These are phyloP conservation scores for Pampus argenteus DNA, from an alignment of 2,797 vertebrate species.

Conservation along the genomic window DNA sequence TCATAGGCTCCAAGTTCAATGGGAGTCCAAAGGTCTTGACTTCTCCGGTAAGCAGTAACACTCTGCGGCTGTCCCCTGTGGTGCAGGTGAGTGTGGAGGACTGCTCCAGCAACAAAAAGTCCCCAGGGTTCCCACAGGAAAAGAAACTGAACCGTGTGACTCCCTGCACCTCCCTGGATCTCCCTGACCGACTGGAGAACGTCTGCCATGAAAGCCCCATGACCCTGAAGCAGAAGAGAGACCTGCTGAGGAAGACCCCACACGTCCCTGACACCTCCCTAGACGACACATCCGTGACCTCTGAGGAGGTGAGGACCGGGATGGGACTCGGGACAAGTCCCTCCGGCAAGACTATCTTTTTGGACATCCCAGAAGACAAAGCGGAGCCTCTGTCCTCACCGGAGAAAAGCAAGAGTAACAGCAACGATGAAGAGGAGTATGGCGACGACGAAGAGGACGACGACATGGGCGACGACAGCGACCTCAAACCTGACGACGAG, in stretches of 20 bases:
- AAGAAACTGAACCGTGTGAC: slow-evolving; percentile 67
- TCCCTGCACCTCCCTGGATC: slow-evolving; percentile 76
- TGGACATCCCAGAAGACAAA: slow-evolving; percentile 90
- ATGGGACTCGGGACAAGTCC: slow-evolving; percentile 80
- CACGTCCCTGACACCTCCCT: slow-evolving; percentile 91
- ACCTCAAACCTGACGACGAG: slow-evolving; percentile 83
- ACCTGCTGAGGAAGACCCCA: slow-evolving; percentile 91
- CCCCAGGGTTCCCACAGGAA: slow-evolving; percentile 71
- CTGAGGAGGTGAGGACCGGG: slow-evolving; percentile 74
- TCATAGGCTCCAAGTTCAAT: slow-evolving; percentile 74
- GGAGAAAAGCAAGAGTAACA: slow-evolving; percentile 84
- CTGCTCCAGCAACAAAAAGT: slow-evolving; percentile 86
- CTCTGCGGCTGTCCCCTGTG: slow-evolving; percentile 87
- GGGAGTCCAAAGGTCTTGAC: slow-evolving; percentile 77
- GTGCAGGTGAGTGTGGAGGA: slow-evolving; percentile 95
- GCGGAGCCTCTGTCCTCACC: slow-evolving; percentile 87
- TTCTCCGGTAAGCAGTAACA: slow-evolving; percentile 85
- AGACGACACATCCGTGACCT: slow-evolving; percentile 83
- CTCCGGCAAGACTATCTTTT: slow-evolving; percentile 86
- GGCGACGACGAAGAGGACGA: slow-evolving; percentile 90
- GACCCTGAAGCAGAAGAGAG: slow-evolving; percentile 95
- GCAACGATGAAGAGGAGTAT: slow-evolving; percentile 85
- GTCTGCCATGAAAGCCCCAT: slow-evolving; percentile 87
- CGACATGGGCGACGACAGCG: slow-evolving; percentile 88
- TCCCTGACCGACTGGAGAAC: slow-evolving; percentile 75